Evolutionary conservation across 2,113 vertebrate genomes (phyloP).

Genomic region (Ailuropoda melanoleuca): DNA sequence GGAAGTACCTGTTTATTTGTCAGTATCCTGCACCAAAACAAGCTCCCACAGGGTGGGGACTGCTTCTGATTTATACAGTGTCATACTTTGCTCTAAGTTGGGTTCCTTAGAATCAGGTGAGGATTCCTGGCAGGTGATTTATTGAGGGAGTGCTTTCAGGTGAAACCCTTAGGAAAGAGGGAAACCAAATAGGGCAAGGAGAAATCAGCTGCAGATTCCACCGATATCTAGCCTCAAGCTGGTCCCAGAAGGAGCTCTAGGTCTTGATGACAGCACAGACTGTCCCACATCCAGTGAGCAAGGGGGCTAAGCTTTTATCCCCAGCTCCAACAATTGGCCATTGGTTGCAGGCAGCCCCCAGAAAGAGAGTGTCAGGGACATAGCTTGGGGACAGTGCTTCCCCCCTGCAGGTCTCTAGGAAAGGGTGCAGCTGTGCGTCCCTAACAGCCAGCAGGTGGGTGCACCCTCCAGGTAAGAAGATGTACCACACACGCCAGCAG

Average conservation of each 20-base stretch:
- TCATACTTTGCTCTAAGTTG: neutral
- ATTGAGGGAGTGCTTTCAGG: neutral
- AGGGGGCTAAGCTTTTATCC: neutral
- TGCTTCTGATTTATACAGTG: neutral
- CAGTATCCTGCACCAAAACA: neutral
- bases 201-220: neutral
- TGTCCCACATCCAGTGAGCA: neutral
- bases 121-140: neutral
- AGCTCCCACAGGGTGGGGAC: neutral
- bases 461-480: rapidly evolving
- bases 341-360: neutral
- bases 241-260: neutral
- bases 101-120: neutral
- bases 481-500: neutral
- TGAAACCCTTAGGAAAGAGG: neutral
- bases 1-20: neutral
- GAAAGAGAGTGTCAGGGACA: neutral
- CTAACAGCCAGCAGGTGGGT: neutral
- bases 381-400: neutral
- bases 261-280: neutral
- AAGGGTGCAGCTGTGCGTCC: neutral
- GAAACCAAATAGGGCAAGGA: neutral
- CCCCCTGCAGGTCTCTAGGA: neutral
- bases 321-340: too few relatives aligned
- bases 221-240: neutral